These are phyloP conservation scores for Sebastes itinus DNA, from an alignment of 2,797 vertebrate genomes.

Conservation along the genomic window DNA sequence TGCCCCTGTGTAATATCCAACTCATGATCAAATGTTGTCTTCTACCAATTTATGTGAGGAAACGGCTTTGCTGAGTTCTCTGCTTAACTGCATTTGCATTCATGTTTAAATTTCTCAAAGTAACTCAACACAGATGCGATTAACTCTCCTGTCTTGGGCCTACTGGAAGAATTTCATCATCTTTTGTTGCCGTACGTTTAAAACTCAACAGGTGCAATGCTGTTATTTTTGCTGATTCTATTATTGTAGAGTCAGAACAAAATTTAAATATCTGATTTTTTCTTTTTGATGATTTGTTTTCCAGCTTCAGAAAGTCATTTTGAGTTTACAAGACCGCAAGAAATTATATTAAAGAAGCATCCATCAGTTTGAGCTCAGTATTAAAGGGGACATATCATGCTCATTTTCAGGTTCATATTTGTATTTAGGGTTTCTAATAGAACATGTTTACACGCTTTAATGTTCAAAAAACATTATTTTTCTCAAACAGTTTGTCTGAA, in stretches of 20 bases:
- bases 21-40: conserved; percentile 20
- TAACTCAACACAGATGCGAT: not conserved
- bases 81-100: not conserved
- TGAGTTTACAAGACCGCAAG: not conserved
- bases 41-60: not conserved
- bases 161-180: not conserved
- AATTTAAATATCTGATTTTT: not conserved
- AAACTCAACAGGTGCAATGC: not conserved
- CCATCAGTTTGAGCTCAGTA: not conserved
- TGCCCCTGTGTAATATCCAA: not conserved
- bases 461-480: too few species aligned
- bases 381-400: not conserved
- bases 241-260: not conserved
- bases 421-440: too few species aligned
- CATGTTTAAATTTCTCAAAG: not conserved
- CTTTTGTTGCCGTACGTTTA: not conserved
- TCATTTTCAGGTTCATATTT: too few species aligned
- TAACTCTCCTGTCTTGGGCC: not conserved
- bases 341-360: not conserved
- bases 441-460: too few species aligned
- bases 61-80: not conserved
- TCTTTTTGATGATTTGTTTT: not conserved
- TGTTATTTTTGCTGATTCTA: not conserved
- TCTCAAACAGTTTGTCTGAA: too few species aligned
- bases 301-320: not conserved